These are phyloP conservation scores for Pseudomyrmex cubaensis DNA, from an alignment of 1,140 invertebrate species.

Conservation along the genomic window DNA sequence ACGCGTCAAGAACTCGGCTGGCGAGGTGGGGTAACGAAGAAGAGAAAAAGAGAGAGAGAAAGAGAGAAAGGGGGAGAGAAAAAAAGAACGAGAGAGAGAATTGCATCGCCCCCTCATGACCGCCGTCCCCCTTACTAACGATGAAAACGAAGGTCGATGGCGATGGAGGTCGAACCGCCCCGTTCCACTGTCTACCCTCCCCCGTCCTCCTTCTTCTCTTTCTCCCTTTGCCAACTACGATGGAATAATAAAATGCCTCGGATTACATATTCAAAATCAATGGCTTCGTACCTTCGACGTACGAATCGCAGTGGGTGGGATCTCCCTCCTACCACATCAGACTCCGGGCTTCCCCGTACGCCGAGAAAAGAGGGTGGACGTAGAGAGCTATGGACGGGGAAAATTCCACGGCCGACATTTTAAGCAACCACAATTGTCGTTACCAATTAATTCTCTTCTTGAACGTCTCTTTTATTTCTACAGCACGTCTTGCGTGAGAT, in stretches of 20 bases:
- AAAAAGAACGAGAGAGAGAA: conserved; percentile 46
- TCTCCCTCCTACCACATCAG: conserved; percentile 64
- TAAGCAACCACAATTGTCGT: conserved; percentile 71
- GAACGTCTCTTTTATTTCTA: conserved; percentile 41
- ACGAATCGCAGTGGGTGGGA: conserved; percentile 75
- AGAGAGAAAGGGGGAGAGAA: too few species aligned
- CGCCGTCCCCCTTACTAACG: conserved; percentile 62
- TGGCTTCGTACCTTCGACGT: conserved; percentile 78
- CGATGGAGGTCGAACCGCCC: conserved; percentile 74
- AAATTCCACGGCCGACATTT: conserved; percentile 75
- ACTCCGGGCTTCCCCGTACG: conserved; percentile 2
- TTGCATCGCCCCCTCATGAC: conserved; percentile 74
- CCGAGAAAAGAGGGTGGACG: conserved; percentile 18
- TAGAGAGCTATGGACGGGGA: conserved; percentile 41
- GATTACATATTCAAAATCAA: conserved; percentile 85
- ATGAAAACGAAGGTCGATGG: conserved; percentile 74
- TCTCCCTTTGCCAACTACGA: conserved; percentile 63
- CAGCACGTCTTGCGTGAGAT: not conserved
- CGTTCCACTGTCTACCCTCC: conserved; percentile 55
- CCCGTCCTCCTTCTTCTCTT: conserved; percentile 49
- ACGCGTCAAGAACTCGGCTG: conserved; percentile 81
- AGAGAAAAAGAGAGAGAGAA: conserved; percentile 52
- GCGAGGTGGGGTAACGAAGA: conserved; percentile 72
- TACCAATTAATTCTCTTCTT: conserved; percentile 58
- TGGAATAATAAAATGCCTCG: conserved; percentile 84